Percentiles rank a stretch among this genome's conserved stretches.
Conservation (phyloP, 1,140 invertebrate species). For the Thaumetopoea pityocampa region DNA sequence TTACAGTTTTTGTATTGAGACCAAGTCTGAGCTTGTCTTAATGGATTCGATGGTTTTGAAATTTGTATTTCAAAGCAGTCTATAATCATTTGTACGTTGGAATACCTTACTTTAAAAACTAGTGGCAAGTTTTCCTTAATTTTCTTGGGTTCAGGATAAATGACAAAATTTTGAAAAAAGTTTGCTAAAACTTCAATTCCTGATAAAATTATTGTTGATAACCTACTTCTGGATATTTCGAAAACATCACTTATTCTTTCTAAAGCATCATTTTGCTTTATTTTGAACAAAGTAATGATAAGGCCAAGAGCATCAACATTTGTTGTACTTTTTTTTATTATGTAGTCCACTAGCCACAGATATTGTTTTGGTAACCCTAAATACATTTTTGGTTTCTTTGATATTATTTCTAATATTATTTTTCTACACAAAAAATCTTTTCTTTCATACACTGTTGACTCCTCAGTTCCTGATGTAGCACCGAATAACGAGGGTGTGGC, state of each 20-base stretch:
- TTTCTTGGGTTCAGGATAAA: no score
- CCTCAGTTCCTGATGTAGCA: constrained; percentile 3
- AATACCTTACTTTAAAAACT: neutral
- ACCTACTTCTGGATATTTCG: neutral
- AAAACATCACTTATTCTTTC: constrained; percentile 3
- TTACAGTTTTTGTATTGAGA: neutral
- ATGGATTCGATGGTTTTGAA: neutral
- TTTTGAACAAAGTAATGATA: constrained; percentile 1
- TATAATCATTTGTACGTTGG: neutral
- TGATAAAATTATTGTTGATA: neutral
- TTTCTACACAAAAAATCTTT: constrained; percentile 1
- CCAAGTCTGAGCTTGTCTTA: neutral
- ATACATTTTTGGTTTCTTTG: constrained; percentile 4
- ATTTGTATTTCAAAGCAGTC: neutral
- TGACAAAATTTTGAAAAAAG: neutral
- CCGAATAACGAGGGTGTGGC: constrained; percentile 5
- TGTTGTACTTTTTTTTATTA: constrained; percentile 1
- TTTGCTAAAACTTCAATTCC: constrained; percentile 1
- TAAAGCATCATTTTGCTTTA: constrained; percentile 2
- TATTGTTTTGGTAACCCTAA: constrained; percentile 6
- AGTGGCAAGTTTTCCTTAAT: neutral
- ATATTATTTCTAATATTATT: constrained; percentile 1
- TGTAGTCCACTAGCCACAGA: neutral
- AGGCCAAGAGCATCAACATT: neutral
- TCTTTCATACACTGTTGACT: neutral